Percentiles rank a stretch among this genome's conserved stretches.
phyloP scores from a whole-genome alignment of 2,113 vertebrate species.

The Falcunculus frontatus region DNA sequence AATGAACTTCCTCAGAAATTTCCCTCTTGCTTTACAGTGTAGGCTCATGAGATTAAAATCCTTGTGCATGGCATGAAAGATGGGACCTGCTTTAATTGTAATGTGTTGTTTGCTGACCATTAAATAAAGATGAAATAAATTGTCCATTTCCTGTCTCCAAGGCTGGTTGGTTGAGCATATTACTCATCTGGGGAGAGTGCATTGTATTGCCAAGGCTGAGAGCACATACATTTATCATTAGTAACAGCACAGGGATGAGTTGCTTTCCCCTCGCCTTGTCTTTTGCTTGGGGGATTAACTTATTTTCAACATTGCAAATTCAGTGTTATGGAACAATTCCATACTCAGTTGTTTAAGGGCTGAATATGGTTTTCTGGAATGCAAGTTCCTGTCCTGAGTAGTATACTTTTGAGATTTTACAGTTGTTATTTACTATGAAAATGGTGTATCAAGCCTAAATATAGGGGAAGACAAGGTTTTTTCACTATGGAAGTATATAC shows the following conservation, averaged over 20 bases:
- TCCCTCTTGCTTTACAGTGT: not conserved
- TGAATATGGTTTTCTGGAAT: not conserved
- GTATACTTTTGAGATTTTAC: not conserved
- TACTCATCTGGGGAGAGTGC: not conserved
- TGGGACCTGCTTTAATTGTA: conserved; percentile 5
- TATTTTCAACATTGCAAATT: not conserved
- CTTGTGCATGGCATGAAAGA: not conserved
- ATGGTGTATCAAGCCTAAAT: not conserved
- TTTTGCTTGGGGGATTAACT: conserved; percentile 36
- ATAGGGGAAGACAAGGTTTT: not conserved
- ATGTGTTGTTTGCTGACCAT: conserved; percentile 16
- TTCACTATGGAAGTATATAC: not conserved
- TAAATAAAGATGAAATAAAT: conserved; percentile 58
- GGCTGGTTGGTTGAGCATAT: not conserved
- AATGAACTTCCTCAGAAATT: not conserved
- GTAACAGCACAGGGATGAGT: conserved; percentile 16
- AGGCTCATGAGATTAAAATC: not conserved
- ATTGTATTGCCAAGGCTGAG: not conserved
- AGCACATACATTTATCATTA: conserved; percentile 20
- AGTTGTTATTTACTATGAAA: not conserved
- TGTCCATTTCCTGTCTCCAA: conserved; percentile 12
- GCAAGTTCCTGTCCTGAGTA: not conserved
- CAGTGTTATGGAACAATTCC: not conserved
- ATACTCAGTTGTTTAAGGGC: not conserved
- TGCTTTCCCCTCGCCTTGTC: not conserved